These are phyloP conservation scores for Axinella damicornis DNA, from an alignment of 37 sponge, comb jelly and placozoan species.

Conservation along the genomic window DNA sequence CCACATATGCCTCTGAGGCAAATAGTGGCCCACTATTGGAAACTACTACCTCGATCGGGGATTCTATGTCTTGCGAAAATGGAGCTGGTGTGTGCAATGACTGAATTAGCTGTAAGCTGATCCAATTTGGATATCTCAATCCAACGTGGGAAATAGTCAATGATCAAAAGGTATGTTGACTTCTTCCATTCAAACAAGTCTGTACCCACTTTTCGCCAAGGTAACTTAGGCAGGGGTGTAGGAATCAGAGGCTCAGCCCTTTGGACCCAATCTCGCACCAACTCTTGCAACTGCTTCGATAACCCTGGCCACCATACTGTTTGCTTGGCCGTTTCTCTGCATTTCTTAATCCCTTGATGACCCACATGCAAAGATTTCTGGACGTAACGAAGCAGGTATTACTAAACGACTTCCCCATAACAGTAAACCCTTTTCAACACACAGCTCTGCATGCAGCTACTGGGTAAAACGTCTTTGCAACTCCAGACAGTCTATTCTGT, in stretches of 20 bases:
- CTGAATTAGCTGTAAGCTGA: neutral
- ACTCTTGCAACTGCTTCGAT: constrained; percentile 15
- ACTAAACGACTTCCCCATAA: too few relatives aligned
- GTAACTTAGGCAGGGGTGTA: constrained; percentile 21
- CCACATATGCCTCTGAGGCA: neutral
- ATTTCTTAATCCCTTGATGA: too few relatives aligned
- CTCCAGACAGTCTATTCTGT: too few relatives aligned
- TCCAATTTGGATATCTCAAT: constrained; percentile 25
- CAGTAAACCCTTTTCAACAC: too few relatives aligned
- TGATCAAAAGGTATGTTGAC: constrained; percentile 29
- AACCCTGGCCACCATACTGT: too few relatives aligned
- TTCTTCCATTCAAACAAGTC: constrained; percentile 52
- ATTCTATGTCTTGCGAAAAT: constrained; percentile 52
- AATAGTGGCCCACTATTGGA: too few relatives aligned
- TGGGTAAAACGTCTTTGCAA: too few relatives aligned
- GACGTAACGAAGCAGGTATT: too few relatives aligned
- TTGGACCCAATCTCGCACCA: neutral
- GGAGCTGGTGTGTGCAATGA: neutral
- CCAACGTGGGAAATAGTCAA: constrained; percentile 48
- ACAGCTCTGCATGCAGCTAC: too few relatives aligned
- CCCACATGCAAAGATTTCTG: too few relatives aligned
- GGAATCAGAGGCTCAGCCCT: constrained; percentile 42
- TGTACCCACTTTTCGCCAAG: constrained; percentile 48
- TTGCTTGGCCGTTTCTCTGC: too few relatives aligned
- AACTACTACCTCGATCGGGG: neutral